Evolutionary conservation across 2,888 invertebrate genomes (phyloP).

Genomic region (Subacronicta megacephala): DNA sequence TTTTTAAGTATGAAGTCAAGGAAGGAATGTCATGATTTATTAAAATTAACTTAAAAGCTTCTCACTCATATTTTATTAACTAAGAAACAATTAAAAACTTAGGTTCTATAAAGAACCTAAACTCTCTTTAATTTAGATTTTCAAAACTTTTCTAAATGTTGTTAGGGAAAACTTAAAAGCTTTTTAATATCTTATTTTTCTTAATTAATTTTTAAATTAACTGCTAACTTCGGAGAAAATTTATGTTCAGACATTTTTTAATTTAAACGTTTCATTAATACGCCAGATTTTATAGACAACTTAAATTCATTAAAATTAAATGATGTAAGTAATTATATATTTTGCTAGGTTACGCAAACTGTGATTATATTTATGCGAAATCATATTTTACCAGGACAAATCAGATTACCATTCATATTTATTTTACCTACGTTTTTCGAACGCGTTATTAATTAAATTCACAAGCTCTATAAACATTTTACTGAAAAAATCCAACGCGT

Average conservation of each 20-base stretch:
- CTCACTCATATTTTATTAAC: conserved; percentile 6
- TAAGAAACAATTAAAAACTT: conserved; percentile 36
- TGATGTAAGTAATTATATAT: too few species aligned
- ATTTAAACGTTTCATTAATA: background rate
- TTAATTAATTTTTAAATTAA: background rate
- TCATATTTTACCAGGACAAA: too few species aligned
- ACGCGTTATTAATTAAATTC: too few species aligned
- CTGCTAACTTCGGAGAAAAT: background rate
- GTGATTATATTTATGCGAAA: too few species aligned
- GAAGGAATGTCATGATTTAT: background rate
- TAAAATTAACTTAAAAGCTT: background rate
- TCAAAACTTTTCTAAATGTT: conserved; percentile 28
- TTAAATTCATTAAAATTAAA: too few species aligned
- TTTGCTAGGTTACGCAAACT: too few species aligned
- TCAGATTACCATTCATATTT: too few species aligned
- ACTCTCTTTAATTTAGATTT: conserved; percentile 15
- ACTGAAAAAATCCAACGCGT: too few species aligned
- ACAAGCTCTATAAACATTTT: too few species aligned
- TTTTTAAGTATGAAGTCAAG: too few species aligned
- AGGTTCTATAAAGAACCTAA: conserved; percentile 13
- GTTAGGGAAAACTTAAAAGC: conserved; percentile 22
- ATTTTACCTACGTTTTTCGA: too few species aligned
- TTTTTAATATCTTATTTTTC: background rate
- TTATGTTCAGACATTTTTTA: background rate
- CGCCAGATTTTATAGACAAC: too few species aligned